A percentile compares a stretch with the other conserved stretches of the same genome.
These are phyloP conservation scores for Atherinosoma microstoma DNA, from an alignment of 2,797 vertebrate species.

Conservation along the genomic window DNA sequence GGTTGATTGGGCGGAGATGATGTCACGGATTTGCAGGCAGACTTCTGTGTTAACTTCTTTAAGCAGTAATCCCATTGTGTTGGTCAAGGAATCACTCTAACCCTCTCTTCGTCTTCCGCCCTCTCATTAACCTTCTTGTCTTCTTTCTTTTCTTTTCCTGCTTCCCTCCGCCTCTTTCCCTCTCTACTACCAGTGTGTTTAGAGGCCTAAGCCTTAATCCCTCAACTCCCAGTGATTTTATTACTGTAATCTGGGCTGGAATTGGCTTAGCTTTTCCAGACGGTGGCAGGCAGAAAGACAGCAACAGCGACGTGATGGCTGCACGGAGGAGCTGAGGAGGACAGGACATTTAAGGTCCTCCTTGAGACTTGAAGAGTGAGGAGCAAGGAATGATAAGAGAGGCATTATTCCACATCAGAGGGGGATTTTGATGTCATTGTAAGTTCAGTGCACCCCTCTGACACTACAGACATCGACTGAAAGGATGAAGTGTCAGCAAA, in stretches of 20 bases:
- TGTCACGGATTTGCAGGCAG: constrained; percentile 28
- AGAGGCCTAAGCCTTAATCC: constrained; percentile 71
- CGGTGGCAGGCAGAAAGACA: constrained; percentile 51
- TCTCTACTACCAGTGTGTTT: constrained; percentile 61
- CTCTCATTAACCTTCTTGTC: constrained; percentile 18
- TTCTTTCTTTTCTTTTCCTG: neutral
- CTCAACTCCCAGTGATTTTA: constrained; percentile 67
- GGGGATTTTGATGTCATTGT: neutral
- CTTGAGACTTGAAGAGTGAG: neutral
- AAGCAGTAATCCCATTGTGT: constrained; percentile 46
- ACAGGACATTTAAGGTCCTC: neutral
- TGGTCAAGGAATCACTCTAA: constrained; percentile 45
- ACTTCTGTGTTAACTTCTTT: constrained; percentile 26
- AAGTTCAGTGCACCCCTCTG: neutral
- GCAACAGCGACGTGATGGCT: constrained; percentile 27
- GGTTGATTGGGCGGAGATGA: constrained; percentile 21
- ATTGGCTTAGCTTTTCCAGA: constrained; percentile 70
- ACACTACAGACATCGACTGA: neutral
- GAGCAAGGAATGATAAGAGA: neutral
- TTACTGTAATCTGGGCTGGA: constrained; percentile 77
- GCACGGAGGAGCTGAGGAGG: constrained; percentile 8
- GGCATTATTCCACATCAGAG: neutral
- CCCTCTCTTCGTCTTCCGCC: neutral
- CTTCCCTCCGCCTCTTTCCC: neutral
- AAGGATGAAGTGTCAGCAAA: neutral